Evolutionary conservation across 2,888 invertebrate genomes (phyloP).

Genomic region (Taphrorychus bicolor): DNA sequence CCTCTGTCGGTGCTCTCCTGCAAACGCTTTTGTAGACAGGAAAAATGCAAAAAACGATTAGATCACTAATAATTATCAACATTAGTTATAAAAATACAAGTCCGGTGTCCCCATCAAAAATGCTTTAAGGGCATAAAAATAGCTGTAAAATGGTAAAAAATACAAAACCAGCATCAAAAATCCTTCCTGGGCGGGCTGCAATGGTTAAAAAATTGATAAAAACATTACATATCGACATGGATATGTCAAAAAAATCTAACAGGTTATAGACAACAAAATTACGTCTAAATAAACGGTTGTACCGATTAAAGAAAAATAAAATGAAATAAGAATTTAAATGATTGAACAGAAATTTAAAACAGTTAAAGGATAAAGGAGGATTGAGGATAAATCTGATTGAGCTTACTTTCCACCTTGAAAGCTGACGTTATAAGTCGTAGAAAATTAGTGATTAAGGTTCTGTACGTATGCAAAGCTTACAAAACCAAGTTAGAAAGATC

Average conservation of each 20-base stretch:
- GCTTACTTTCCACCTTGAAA: conserved; percentile 43
- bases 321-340: conserved; percentile 22
- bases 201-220: conserved; percentile 58
- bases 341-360: conserved; percentile 17
- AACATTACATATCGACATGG: conserved; percentile 57
- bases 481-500: not conserved
- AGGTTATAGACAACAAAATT: conserved; percentile 5
- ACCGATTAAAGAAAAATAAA: conserved; percentile 13
- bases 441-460: not conserved
- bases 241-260: conserved; percentile 58
- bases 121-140: conserved; percentile 48
- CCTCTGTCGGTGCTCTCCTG: conserved; percentile 59
- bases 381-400: conserved; percentile 33
- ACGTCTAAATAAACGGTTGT: not conserved
- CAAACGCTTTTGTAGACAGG: conserved; percentile 63
- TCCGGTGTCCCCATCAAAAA: conserved; percentile 45
- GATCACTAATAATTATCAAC: not conserved
- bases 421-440: conserved; percentile 25
- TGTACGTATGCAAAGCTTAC: not conserved
- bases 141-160: conserved; percentile 52
- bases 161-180: conserved; percentile 55
- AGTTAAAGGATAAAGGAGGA: conserved; percentile 24
- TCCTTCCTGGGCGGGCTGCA: conserved; percentile 59
- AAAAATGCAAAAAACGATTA: conserved; percentile 53
- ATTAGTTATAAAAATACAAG: conserved; percentile 11